Evolutionary conservation across 1,140 invertebrate species (phyloP).

Genomic region (Cryptotermes secundus): DNA sequence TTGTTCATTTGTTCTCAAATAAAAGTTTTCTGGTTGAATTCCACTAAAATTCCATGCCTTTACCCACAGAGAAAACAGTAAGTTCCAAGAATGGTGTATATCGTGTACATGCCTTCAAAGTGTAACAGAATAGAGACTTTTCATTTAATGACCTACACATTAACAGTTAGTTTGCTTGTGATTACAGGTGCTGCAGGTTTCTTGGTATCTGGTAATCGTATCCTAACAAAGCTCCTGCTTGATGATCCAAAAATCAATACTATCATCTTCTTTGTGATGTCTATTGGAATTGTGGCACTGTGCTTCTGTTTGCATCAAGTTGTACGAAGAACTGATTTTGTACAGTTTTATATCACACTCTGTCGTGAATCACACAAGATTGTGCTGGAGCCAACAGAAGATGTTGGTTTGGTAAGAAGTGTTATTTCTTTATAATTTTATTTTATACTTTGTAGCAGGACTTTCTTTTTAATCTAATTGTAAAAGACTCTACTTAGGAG

Average conservation of each 20-base stretch:
- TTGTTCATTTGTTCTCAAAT: too few species aligned
- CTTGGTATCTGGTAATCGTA: conserved; percentile 78
- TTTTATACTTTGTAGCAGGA: too few species aligned
- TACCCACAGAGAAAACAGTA: too few species aligned
- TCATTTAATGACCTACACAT: too few species aligned
- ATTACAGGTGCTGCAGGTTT: conserved; percentile 77
- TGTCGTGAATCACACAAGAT: conserved; percentile 71
- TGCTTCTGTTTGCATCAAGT: conserved; percentile 76
- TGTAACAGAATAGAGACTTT: too few species aligned
- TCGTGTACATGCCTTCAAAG: too few species aligned
- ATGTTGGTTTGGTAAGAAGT: conserved; percentile 68
- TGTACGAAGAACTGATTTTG: conserved; percentile 75
- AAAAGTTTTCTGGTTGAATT: too few species aligned
- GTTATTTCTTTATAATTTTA: too few species aligned
- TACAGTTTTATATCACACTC: conserved; percentile 76
- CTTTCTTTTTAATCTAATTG: too few species aligned
- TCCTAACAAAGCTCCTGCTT: conserved; percentile 76
- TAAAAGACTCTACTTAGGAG: too few species aligned
- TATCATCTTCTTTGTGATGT: conserved; percentile 79
- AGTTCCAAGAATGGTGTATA: too few species aligned
- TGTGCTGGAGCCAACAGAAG: conserved; percentile 73
- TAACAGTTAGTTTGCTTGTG: background rate
- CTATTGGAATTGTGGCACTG: conserved; percentile 68
- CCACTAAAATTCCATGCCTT: too few species aligned
- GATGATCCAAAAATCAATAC: conserved; percentile 76